phyloP scores from a whole-genome alignment of 2,888 invertebrate genomes.

The Pseudanteris insignis region DNA sequence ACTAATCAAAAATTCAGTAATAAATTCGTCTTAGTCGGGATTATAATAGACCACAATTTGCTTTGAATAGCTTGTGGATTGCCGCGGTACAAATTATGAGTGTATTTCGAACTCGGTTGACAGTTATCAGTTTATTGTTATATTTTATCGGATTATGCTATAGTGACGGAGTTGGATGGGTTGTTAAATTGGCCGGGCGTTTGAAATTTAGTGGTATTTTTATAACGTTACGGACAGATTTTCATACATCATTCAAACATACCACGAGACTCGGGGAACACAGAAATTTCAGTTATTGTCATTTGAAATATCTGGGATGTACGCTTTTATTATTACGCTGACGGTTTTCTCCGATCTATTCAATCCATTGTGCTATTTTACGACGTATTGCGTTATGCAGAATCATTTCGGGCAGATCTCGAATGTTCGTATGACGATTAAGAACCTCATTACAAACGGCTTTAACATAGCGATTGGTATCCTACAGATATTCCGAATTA shows the following conservation, averaged over 20 bases:
- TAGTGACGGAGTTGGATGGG: constrained; percentile 29
- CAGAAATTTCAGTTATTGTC: constrained; percentile 36
- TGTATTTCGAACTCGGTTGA: constrained; percentile 6
- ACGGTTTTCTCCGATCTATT: constrained; percentile 9
- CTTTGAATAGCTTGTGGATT: constrained; percentile 3
- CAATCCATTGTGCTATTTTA: constrained; percentile 12
- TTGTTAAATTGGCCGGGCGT: constrained; percentile 25
- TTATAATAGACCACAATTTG: constrained; percentile 12
- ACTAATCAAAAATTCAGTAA: constrained; percentile 4
- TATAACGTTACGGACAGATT: constrained; percentile 28
- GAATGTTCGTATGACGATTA: neutral
- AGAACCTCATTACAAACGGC: constrained; percentile 2
- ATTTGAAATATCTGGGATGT: constrained; percentile 12
- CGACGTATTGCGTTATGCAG: constrained; percentile 8
- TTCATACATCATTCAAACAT: constrained; percentile 31
- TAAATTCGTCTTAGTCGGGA: constrained; percentile 17
- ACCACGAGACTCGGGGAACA: constrained; percentile 12
- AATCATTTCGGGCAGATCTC: neutral
- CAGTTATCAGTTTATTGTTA: constrained; percentile 27
- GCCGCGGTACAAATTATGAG: constrained; percentile 2
- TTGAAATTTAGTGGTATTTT: constrained; percentile 35
- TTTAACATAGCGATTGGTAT: too few species aligned
- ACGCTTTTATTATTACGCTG: constrained; percentile 10
- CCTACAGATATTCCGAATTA: too few species aligned
- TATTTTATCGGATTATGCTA: constrained; percentile 38